phyloP scores from a whole-genome alignment of 92 coral and sea anemone species.

The Virgularia gustaviana region DNA sequence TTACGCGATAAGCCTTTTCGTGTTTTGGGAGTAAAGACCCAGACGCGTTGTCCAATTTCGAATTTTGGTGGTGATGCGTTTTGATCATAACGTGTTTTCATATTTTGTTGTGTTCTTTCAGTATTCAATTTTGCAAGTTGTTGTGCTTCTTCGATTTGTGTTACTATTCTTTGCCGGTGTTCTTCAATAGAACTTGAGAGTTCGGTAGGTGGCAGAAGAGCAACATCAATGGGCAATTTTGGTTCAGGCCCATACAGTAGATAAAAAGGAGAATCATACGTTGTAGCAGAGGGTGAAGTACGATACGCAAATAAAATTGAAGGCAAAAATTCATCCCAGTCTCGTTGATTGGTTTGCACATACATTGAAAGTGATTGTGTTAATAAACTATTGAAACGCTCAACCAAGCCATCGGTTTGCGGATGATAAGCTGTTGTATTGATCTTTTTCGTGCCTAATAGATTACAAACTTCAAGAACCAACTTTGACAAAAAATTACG shows the following conservation, averaged over 20 bases:
- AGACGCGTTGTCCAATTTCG: too few species aligned
- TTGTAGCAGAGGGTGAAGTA: constrained; percentile 37
- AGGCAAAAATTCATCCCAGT: constrained; percentile 50
- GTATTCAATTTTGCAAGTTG: too few species aligned
- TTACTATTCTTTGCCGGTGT: constrained; percentile 44
- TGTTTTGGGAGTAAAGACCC: too few species aligned
- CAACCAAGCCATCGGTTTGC: constrained; percentile 17
- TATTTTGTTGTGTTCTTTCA: constrained; percentile 43
- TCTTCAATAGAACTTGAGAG: constrained; percentile 35
- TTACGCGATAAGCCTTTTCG: too few species aligned
- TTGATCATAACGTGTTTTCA: too few species aligned
- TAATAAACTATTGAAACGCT: constrained; percentile 27
- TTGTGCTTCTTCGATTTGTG: constrained; percentile 28
- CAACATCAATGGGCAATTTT: constrained; percentile 40
- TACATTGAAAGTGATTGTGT: constrained; percentile 51
- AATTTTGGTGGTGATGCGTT: too few species aligned
- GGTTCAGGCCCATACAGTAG: constrained; percentile 49
- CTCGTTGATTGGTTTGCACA: constrained; percentile 33
- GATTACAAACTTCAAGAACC: constrained; percentile 54
- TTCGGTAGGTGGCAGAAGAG: constrained; percentile 40
- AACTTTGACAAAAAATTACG: constrained; percentile 49
- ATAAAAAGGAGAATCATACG: constrained; percentile 52
- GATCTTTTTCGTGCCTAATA: constrained; percentile 38
- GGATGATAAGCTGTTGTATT: constrained; percentile 41
- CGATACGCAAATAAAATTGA: constrained; percentile 53